phyloP scores from a whole-genome alignment of 2,797 vertebrate species.

The Takifugu rubripes region DNA sequence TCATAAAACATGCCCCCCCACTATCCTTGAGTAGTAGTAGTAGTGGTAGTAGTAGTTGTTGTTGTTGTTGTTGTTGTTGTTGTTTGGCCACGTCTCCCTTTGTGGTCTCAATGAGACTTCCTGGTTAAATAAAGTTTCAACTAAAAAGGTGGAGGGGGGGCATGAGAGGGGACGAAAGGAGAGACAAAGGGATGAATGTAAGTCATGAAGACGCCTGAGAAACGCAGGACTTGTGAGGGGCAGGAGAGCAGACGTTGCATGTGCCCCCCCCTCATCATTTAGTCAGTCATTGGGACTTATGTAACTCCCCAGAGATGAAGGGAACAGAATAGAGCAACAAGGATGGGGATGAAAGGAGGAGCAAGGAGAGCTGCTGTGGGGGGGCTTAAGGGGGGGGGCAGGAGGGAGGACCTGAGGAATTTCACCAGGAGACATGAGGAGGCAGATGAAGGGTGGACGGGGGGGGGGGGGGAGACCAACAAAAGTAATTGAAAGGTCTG shows the following conservation, averaged over 20 bases:
- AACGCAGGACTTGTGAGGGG: slow-evolving; percentile 27
- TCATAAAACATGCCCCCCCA: too few relatives aligned
- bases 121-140: too few relatives aligned
- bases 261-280: slow-evolving; percentile 65
- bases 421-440: slow-evolving; percentile 41
- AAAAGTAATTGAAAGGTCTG: slow-evolving; percentile 58
- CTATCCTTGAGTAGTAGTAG: too few relatives aligned
- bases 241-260: slow-evolving; percentile 56
- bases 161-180: too few relatives aligned
- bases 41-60: too few relatives aligned
- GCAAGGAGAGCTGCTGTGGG: slow-evolving; percentile 47
- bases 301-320: slow-evolving; percentile 75
- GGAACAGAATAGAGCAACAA: slow-evolving; percentile 68
- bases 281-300: slow-evolving; percentile 80
- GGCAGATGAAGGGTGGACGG: slow-evolving; percentile 18
- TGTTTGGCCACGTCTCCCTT: too few relatives aligned
- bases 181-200: too few relatives aligned
- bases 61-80: too few relatives aligned
- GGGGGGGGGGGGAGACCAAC: slow-evolving; percentile 30
- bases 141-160: too few relatives aligned
- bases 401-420: slow-evolving; percentile 37
- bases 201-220: slow-evolving; percentile 13
- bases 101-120: too few relatives aligned
- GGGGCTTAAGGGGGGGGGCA: slow-evolving; percentile 25
- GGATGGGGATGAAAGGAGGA: slow-evolving; percentile 57